Conservation (phyloP, 2,888 invertebrate genomes). For the Caenorhabditis sp. region DNA sequence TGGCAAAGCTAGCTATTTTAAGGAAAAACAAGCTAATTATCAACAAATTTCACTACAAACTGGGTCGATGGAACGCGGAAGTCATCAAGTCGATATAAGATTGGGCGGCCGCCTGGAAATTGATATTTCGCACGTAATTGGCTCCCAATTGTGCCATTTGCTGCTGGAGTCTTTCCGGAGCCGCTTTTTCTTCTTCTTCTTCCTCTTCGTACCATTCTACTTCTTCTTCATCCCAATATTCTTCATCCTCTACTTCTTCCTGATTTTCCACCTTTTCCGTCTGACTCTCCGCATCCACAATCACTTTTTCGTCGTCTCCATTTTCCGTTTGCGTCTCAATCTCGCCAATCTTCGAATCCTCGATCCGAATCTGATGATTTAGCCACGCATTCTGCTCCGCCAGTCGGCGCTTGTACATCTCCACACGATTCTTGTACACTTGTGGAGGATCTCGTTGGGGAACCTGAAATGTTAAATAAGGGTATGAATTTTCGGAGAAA, state of each 20-base stretch:
- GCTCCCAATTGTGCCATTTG: slow-evolving; percentile 3
- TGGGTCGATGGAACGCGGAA: background rate
- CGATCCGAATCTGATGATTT: background rate
- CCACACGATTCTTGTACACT: slow-evolving; percentile 53
- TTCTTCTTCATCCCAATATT: slow-evolving; percentile 19
- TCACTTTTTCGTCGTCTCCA: too few species aligned
- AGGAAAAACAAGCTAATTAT: background rate
- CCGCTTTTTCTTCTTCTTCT: slow-evolving; percentile 37
- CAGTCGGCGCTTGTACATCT: slow-evolving; percentile 39
- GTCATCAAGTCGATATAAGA: slow-evolving; percentile 48
- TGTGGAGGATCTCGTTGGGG: slow-evolving; percentile 20
- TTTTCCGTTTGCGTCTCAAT: slow-evolving; percentile 7
- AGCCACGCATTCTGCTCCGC: slow-evolving; percentile 26
- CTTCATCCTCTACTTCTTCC: slow-evolving; percentile 6
- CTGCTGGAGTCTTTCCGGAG: slow-evolving; percentile 3
- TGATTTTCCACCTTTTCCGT: slow-evolving; percentile 11
- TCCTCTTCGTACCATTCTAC: slow-evolving; percentile 41
- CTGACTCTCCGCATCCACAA: too few species aligned
- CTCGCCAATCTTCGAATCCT: slow-evolving; percentile 18
- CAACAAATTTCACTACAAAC: background rate
- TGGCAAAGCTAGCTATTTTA: background rate
- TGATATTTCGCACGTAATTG: slow-evolving; percentile 25
- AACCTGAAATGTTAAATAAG: background rate
- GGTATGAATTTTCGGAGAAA: too few species aligned
- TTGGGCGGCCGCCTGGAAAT: slow-evolving; percentile 23